Evolutionary conservation across 2,113 vertebrate genomes (phyloP).

Genomic region (Poicephalus meyeri): DNA sequence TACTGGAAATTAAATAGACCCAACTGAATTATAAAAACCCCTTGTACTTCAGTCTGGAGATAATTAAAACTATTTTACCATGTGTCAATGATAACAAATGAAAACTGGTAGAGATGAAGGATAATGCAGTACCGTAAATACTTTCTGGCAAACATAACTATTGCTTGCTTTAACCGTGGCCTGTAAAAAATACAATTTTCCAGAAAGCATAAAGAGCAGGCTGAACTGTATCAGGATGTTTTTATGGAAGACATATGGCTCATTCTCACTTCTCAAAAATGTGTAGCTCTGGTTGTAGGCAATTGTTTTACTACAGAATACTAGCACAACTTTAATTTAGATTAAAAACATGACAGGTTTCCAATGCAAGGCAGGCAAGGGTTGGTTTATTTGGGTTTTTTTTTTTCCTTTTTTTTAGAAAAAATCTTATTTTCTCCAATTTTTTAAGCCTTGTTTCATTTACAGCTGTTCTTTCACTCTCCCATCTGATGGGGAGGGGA

Average conservation of each 20-base stretch:
- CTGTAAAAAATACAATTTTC: slow-evolving; percentile 8
- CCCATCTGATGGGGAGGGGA: slow-evolving; percentile 44
- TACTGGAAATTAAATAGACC: slow-evolving; percentile 59
- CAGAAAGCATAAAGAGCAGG: slow-evolving; percentile 28
- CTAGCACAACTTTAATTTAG: slow-evolving; percentile 6
- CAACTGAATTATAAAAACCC: slow-evolving; percentile 43
- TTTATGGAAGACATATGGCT: slow-evolving; percentile 59
- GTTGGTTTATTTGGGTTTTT: not conserved
- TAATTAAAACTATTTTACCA: slow-evolving; percentile 56
- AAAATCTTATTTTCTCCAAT: not conserved
- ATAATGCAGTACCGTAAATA: slow-evolving; percentile 7
- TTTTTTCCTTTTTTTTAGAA: not conserved
- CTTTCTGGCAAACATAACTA: slow-evolving; percentile 40
- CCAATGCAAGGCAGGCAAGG: not conserved
- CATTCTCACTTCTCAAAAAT: slow-evolving; percentile 43
- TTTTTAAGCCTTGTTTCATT: slow-evolving; percentile 23
- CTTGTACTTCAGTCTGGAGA: slow-evolving; percentile 37
- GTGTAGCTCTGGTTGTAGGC: not conserved
- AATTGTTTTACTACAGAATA: slow-evolving; percentile 42
- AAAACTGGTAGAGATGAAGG: slow-evolving; percentile 9
- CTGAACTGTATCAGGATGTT: slow-evolving; percentile 29
- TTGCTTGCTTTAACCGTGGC: not conserved
- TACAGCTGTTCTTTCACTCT: slow-evolving; percentile 66
- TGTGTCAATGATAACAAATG: slow-evolving; percentile 44
- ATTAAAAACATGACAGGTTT: slow-evolving; percentile 2